Evolutionary conservation across 2,113 vertebrate species (phyloP), one percentile per base, ranked within the genome.

Genomic region (Myiopsitta monachus): DNA sequence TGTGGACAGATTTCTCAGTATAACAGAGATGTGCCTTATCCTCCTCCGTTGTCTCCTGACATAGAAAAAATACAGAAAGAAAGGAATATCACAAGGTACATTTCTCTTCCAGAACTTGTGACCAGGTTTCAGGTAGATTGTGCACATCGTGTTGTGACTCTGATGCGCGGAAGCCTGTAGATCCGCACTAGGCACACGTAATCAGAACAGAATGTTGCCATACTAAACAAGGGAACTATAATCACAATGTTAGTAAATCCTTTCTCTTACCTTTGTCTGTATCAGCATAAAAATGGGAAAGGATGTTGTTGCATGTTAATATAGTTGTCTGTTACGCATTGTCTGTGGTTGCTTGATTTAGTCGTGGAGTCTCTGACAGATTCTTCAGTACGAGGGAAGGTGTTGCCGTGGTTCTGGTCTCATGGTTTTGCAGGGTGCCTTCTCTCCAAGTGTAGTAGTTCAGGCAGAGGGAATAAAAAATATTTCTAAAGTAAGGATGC

Each of bases 1-100:
- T 99, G 99, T 87, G 99, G 99, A 70, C 99, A 99, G 57, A 99
- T 99, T 93, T 99, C 99, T 26, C 99, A 99, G 96, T 99, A 99
- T 96, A 99, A 99, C 97, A 99, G 98, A 96, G 99, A 99, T 19
- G 98, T 99, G 33, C 98, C 98, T n/a, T 99, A 99, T 90, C 99
- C 99, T 87, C 99, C 99, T 49, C 99, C 99, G 0, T 96, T 99
- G 52, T 97, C 97, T 44, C 88, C 98, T 38, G 96, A 97, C 30
- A 95, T 84, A 18, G 98, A 98, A 94, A 97, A 98, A 84, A 87
- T 97, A 66, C 98, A 78, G 93, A 97, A 92, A 55, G 95, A 95
- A 85, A 98, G 97, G 85, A 98, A 98, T 87, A 99, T 99, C 95
- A 98, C 98, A 87, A 98, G 98, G 98, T 99, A 95, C 18, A 18